Evolutionary conservation across 2,797 vertebrate genomes (phyloP).

Genomic region (Mormyrops boulengeri): DNA sequence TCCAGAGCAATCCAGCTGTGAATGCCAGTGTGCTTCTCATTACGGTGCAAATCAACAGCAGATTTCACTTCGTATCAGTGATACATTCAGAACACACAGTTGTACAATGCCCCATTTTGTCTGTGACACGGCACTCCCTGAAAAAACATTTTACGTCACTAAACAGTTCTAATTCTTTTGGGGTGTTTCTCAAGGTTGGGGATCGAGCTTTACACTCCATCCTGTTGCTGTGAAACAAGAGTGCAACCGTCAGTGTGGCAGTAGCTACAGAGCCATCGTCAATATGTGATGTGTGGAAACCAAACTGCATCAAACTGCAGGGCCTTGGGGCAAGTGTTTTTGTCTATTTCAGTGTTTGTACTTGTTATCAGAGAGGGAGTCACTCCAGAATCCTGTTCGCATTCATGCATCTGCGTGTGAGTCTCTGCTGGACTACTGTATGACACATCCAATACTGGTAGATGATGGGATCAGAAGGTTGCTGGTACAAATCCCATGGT

Average conservation of each 20-base stretch:
- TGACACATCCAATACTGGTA: not conserved
- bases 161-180: not conserved
- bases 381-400: not conserved
- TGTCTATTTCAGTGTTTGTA: not conserved
- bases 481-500: not conserved
- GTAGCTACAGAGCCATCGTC: not conserved
- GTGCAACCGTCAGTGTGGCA: not conserved
- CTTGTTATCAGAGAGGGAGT: not conserved
- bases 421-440: not conserved
- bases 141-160: not conserved
- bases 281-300: not conserved
- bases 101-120: not conserved
- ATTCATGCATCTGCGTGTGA: not conserved
- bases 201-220: not conserved
- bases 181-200: not conserved
- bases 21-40: slow-evolving; percentile 26
- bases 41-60: slow-evolving; percentile 16
- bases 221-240: not conserved
- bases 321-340: not conserved
- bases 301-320: not conserved
- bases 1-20: slow-evolving; percentile 17
- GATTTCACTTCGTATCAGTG: not conserved
- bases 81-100: not conserved
- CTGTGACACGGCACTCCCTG: not conserved
- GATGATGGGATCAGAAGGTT: not conserved